These are phyloP conservation scores for Carettochelys insculpta DNA, from an alignment of 2,113 vertebrate species.

Conservation along the genomic window DNA sequence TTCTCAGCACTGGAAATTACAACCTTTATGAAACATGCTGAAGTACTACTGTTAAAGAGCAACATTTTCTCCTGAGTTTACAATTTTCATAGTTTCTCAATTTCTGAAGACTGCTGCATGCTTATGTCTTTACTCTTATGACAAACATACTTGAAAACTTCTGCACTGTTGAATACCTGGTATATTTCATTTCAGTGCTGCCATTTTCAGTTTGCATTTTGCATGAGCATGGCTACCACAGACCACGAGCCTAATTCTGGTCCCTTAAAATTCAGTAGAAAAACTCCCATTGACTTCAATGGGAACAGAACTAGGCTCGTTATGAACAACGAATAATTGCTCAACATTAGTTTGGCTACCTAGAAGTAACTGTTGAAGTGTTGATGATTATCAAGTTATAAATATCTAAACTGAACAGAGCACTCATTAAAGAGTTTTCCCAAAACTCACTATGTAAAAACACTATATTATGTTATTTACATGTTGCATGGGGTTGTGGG, in stretches of 20 bases:
- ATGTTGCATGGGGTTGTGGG: not conserved
- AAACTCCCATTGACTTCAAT: not conserved
- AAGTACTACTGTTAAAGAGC: not conserved
- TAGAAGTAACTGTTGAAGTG: not conserved
- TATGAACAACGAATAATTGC: not conserved
- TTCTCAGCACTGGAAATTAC: not conserved
- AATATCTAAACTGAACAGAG: not conserved
- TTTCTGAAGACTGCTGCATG: not conserved
- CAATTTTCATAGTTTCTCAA: not conserved
- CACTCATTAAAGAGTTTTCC: not conserved
- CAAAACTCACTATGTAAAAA: not conserved
- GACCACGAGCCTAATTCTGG: not conserved
- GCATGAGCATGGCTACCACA: slow-evolving; percentile 3
- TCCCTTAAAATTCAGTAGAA: slow-evolving; percentile 4
- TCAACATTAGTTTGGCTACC: not conserved
- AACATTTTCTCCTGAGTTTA: not conserved
- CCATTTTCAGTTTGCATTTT: not conserved
- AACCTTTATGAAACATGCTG: not conserved
- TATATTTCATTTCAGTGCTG: not conserved
- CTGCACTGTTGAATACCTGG: not conserved
- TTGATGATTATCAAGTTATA: not conserved
- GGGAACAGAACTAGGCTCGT: not conserved
- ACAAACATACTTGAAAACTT: not conserved
- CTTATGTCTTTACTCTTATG: not conserved
- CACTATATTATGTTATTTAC: not conserved